A percentile compares a stretch with the other conserved stretches of the same genome.
phyloP scores from a whole-genome alignment of 2,888 invertebrate species.

The Nymphalis urticae region DNA sequence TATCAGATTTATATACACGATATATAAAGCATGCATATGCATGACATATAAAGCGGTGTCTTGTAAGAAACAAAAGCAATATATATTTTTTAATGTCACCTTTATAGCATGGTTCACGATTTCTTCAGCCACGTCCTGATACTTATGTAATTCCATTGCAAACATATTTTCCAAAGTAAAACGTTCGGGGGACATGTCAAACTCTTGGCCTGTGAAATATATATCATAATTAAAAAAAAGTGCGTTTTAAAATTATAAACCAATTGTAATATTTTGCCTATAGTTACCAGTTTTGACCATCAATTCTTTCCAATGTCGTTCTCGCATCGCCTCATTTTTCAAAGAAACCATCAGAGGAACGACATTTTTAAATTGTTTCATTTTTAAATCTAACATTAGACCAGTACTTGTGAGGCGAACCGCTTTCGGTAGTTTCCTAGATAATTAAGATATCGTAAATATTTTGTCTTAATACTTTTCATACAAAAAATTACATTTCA shows the following conservation, averaged over 20 bases:
- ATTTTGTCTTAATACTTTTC: not conserved
- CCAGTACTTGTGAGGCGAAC: conserved; percentile 84
- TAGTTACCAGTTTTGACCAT: conserved; percentile 90
- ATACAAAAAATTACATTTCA: not conserved
- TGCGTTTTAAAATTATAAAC: not conserved
- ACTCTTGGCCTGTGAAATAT: conserved; percentile 80
- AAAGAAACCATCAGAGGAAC: conserved; percentile 94
- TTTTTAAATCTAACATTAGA: conserved; percentile 86
- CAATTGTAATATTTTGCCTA: not conserved
- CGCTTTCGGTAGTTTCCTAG: conserved; percentile 85
- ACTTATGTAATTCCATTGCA: conserved; percentile 93
- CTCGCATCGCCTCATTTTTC: conserved; percentile 94
- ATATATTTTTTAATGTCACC: conserved; percentile 45
- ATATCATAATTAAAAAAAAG: not conserved
- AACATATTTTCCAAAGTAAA: conserved; percentile 96
- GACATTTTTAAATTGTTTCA: conserved; percentile 93
- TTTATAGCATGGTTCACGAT: conserved; percentile 95
- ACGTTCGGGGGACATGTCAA: conserved; percentile 93
- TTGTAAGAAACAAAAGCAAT: too few relatives aligned
- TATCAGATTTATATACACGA: too few relatives aligned
- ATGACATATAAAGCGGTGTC: too few relatives aligned
- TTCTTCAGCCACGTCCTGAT: conserved; percentile 91
- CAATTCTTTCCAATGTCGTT: conserved; percentile 93
- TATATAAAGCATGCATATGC: too few relatives aligned
- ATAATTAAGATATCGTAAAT: not conserved